These are phyloP conservation scores for Tamandua tetradactyla DNA, from an alignment of 2,797 vertebrate species.

Conservation along the genomic window DNA sequence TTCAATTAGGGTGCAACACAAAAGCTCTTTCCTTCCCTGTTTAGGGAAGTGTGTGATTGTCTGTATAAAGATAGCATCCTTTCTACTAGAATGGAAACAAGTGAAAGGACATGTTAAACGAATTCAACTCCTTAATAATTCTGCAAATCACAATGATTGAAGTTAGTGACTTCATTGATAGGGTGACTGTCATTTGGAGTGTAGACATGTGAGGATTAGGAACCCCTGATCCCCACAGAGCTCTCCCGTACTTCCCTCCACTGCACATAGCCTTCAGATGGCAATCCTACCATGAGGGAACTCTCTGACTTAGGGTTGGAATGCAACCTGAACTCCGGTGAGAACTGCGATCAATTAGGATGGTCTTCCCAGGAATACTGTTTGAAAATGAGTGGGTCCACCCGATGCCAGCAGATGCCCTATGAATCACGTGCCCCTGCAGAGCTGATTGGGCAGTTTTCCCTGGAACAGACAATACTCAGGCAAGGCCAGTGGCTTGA, in stretches of 20 bases:
- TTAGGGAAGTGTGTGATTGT: not conserved
- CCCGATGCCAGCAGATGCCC: not conserved
- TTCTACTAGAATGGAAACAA: not conserved
- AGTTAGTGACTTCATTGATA: not conserved
- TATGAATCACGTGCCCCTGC: not conserved
- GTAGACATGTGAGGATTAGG: not conserved
- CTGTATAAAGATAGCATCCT: not conserved
- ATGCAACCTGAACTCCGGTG: not conserved
- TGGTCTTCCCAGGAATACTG: not conserved
- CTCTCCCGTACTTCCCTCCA: not conserved
- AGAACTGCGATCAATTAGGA: not conserved
- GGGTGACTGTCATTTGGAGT: not conserved
- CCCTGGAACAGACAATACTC: not conserved
- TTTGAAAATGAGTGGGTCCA: not conserved
- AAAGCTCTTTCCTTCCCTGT: not conserved
- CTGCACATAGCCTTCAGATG: not conserved
- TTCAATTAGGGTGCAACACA: not conserved
- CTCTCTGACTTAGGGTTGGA: not conserved
- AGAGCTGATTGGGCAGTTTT: not conserved
- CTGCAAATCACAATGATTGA: not conserved
- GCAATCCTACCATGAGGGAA: not conserved
- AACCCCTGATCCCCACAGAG: no score
- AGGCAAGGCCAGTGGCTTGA: not conserved
- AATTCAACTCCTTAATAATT: not conserved
- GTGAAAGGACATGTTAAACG: not conserved